A percentile compares a stretch with the other conserved stretches of the same genome.
These are phyloP conservation scores for Pterocles orientalis DNA, from an alignment of 2,113 vertebrate genomes.

Conservation along the genomic window DNA sequence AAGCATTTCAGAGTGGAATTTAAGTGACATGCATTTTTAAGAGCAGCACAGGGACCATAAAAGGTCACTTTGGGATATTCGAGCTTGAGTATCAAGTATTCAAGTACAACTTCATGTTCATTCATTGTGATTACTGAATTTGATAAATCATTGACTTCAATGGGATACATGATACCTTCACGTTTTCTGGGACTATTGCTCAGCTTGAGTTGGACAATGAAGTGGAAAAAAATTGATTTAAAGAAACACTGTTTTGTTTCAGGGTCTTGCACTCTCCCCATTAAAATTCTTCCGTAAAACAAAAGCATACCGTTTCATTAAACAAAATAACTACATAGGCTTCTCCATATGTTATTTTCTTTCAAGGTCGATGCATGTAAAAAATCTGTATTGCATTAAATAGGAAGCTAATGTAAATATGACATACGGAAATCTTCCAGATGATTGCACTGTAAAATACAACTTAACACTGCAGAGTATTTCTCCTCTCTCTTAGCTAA, in stretches of 20 bases:
- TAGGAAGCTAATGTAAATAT: conserved; percentile 14
- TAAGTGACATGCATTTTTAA: background rate
- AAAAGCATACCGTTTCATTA: conserved; percentile 34
- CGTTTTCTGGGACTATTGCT: background rate
- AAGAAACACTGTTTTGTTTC: conserved; percentile 24
- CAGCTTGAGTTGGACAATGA: background rate
- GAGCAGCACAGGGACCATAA: background rate
- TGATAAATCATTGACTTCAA: background rate
- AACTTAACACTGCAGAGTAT: background rate
- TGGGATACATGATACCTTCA: background rate
- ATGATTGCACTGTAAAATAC: conserved; percentile 25
- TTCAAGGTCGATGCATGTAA: background rate
- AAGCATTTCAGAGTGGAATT: background rate
- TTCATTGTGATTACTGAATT: background rate
- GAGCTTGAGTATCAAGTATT: background rate
- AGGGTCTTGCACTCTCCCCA: background rate
- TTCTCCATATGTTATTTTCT: conserved; percentile 6
- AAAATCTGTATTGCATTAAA: conserved; percentile 42
- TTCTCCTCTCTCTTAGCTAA: conserved; percentile 14
- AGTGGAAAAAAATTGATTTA: background rate
- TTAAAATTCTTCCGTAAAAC: conserved; percentile 63
- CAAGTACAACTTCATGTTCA: background rate
- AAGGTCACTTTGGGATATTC: background rate
- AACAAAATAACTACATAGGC: background rate
- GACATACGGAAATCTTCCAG: conserved; percentile 19